A percentile compares a stretch with the other conserved stretches of the same genome.
Conservation (phyloP, 1,140 invertebrate genomes). For the Eumaeus atala region DNA sequence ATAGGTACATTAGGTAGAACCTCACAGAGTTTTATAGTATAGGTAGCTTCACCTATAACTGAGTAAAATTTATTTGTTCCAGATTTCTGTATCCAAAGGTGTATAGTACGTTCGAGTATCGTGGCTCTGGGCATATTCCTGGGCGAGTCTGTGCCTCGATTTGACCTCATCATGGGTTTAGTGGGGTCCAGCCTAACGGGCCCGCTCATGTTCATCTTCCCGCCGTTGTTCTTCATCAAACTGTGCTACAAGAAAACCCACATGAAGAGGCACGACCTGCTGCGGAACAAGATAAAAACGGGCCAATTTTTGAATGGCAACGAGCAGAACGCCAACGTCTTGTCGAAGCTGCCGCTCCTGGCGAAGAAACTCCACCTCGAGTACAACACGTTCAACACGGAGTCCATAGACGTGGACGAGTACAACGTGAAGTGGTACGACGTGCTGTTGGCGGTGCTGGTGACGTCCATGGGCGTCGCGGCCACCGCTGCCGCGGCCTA, state of each 20-base stretch:
- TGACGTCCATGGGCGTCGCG: constrained; percentile 74
- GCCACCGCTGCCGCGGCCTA: constrained; percentile 77
- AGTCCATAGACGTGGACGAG: constrained; percentile 34
- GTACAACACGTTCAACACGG: constrained; percentile 46
- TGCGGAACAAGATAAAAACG: constrained; percentile 17
- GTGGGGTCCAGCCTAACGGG: constrained; percentile 90
- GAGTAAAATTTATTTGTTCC: constrained; percentile 36
- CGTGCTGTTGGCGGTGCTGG: constrained; percentile 59
- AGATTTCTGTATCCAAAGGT: constrained; percentile 88
- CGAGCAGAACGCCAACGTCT: constrained; percentile 33
- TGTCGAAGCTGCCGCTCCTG: constrained; percentile 40
- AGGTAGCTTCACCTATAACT: neutral
- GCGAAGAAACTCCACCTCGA: constrained; percentile 9
- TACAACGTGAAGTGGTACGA: constrained; percentile 51
- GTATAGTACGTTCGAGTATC: constrained; percentile 81
- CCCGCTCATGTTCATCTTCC: constrained; percentile 88
- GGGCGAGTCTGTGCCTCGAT: constrained; percentile 88
- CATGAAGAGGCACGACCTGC: constrained; percentile 13
- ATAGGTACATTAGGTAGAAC: too few relatives aligned
- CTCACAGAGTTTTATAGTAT: neutral
- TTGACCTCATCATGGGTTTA: constrained; percentile 91
- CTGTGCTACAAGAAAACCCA: constrained; percentile 67
- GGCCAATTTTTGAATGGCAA: constrained; percentile 9
- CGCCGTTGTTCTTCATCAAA: constrained; percentile 86
- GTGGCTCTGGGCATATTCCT: constrained; percentile 83